These are phyloP conservation scores for Larimichthys crocea DNA, from an alignment of 2,113 vertebrate genomes.

Conservation along the genomic window DNA sequence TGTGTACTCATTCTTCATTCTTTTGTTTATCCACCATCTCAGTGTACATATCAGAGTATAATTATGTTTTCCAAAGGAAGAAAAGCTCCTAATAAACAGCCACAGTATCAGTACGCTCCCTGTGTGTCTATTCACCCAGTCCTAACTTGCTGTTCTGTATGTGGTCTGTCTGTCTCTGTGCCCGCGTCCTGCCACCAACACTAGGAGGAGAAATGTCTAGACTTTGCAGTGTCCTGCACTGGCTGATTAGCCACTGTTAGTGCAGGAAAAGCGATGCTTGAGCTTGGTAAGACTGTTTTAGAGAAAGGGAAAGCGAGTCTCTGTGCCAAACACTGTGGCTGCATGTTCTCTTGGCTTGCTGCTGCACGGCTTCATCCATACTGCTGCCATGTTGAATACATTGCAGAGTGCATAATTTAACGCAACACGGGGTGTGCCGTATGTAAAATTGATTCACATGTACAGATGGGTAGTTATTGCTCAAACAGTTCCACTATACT, in stretches of 20 bases:
- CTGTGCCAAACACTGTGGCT: not conserved
- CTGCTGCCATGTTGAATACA: not conserved
- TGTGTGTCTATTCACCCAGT: constrained; percentile 16
- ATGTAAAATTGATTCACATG: not conserved
- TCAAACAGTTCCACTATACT: not conserved
- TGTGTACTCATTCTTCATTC: constrained; percentile 16
- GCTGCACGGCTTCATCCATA: constrained; percentile 26
- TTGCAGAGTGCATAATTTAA: constrained; percentile 4
- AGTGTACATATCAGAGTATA: not conserved
- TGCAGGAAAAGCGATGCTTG: constrained; percentile 74
- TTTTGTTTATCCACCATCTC: constrained; percentile 6
- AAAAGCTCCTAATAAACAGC: not conserved
- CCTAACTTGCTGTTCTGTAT: constrained; percentile 45
- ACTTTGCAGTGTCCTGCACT: constrained; percentile 93
- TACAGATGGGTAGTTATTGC: not conserved
- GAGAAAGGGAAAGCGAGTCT: constrained; percentile 35
- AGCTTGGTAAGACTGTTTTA: constrained; percentile 84
- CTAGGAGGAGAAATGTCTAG: constrained; percentile 93
- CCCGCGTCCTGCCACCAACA: constrained; percentile 73
- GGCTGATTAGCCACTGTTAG: constrained; percentile 86
- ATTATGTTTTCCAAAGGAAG: not conserved
- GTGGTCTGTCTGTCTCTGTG: constrained; percentile 73
- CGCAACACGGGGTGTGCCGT: not conserved
- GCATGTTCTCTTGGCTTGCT: constrained; percentile 26
- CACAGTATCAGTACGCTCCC: not conserved